Evolutionary conservation across 64 coral and sea anemone genomes (phyloP).

Genomic region (Porites australiensis): DNA sequence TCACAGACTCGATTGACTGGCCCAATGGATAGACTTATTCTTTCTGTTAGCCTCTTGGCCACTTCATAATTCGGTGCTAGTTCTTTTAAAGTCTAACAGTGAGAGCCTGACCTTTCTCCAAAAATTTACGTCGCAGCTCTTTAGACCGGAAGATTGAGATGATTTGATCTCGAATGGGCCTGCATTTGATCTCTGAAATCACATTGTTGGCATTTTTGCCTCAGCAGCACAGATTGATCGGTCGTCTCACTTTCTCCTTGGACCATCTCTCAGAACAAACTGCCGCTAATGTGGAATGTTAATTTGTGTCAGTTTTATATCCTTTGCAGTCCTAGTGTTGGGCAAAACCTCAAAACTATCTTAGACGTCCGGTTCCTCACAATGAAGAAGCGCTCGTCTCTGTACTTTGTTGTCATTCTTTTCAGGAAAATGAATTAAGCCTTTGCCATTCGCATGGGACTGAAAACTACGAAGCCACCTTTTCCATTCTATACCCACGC

Average conservation of each 20-base stretch:
- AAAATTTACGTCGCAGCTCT: conserved; percentile 25
- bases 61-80: conserved; percentile 8
- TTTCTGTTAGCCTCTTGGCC: background rate
- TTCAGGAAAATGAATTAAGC: background rate
- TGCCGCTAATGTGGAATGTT: background rate
- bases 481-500: conserved; percentile 1
- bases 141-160: conserved; percentile 10
- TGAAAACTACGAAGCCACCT: background rate
- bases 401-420: too few relatives aligned
- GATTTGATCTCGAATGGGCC: conserved; percentile 46
- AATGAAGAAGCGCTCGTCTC: too few relatives aligned
- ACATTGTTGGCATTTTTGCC: background rate
- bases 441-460: background rate
- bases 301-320: too few relatives aligned
- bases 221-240: background rate
- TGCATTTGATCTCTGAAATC: background rate
- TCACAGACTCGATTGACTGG: too few relatives aligned
- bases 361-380: too few relatives aligned
- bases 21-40: background rate
- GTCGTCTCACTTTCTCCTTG: too few relatives aligned
- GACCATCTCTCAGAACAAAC: too few relatives aligned
- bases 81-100: background rate
- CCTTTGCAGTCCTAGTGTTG: too few relatives aligned
- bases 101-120: conserved; percentile 47
- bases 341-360: too few relatives aligned